Evolutionary conservation across 2,888 invertebrate genomes (phyloP).

Genomic region (Platycnemis pennipes): DNA sequence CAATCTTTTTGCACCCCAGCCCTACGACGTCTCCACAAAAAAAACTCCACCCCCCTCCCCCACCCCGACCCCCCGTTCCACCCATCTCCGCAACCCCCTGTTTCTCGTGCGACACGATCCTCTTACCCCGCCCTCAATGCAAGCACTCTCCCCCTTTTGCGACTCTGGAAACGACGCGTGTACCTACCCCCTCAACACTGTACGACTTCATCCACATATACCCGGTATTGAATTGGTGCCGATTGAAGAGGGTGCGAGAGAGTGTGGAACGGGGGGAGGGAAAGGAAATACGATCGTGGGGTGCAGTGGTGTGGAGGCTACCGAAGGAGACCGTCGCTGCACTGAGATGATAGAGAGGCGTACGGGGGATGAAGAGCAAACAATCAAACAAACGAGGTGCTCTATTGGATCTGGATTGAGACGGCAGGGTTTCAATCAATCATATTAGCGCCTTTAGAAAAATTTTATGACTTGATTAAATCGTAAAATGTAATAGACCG

Average conservation of each 20-base stretch:
- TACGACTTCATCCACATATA: not conserved
- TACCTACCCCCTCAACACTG: not conserved
- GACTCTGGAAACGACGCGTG: slow-evolving; percentile 3
- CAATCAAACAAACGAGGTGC: slow-evolving; percentile 38
- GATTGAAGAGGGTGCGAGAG: not conserved
- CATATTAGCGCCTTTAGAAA: not conserved
- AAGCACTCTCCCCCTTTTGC: not conserved
- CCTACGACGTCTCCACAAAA: not conserved
- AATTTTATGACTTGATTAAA: not conserved
- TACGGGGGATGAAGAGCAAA: not conserved
- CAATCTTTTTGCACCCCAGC: not conserved
- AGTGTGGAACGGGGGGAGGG: not conserved
- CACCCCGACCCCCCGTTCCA: not conserved
- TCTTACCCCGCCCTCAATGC: not conserved
- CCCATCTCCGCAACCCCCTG: not conserved
- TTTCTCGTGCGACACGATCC: not conserved
- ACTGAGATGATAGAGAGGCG: not conserved
- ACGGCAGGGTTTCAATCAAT: not conserved
- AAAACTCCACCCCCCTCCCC: not conserved
- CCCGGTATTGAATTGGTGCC: slow-evolving; percentile 13
- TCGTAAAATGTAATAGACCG: not conserved
- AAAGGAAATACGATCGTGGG: not conserved
- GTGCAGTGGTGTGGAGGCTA: not conserved
- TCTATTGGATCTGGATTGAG: slow-evolving; percentile 16
- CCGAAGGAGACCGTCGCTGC: not conserved